Evolutionary conservation across 1,140 invertebrate species (phyloP).

Genomic region (Lucilia sericata): DNA sequence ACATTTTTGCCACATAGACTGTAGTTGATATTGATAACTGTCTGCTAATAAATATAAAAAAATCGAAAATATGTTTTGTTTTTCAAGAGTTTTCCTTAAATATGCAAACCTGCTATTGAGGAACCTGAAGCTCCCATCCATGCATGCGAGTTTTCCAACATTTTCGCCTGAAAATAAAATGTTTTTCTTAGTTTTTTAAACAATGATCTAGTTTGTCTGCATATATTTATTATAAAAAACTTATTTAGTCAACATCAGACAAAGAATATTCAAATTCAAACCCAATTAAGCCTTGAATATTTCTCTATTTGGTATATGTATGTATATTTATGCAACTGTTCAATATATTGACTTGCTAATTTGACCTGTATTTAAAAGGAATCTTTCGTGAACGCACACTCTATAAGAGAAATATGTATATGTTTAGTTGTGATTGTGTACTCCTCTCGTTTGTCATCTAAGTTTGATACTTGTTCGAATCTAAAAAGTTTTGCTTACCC

Average conservation of each 20-base stretch:
- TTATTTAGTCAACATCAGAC: too few species aligned
- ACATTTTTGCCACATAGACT: slow-evolving; percentile 95
- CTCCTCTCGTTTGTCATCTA: too few species aligned
- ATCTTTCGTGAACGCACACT: too few species aligned
- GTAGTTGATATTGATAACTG: slow-evolving; percentile 93
- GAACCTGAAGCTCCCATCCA: slow-evolving; percentile 89
- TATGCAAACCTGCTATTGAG: slow-evolving; percentile 84
- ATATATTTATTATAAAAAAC: too few species aligned
- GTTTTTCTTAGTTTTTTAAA: background rate
- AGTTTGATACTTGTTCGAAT: too few species aligned
- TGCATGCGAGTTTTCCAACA: slow-evolving; percentile 88
- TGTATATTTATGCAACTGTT: slow-evolving; percentile 22
- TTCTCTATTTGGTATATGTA: slow-evolving; percentile 1
- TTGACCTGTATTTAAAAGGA: slow-evolving; percentile 49
- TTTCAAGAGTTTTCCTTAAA: background rate
- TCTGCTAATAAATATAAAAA: slow-evolving; percentile 72
- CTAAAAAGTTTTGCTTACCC: too few species aligned
- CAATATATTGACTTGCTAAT: slow-evolving; percentile 57
- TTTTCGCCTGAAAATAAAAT: slow-evolving; percentile 80
- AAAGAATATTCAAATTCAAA: too few species aligned
- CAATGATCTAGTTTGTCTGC: too few species aligned
- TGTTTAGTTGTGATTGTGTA: too few species aligned
- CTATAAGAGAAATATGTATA: too few species aligned
- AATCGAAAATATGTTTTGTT: background rate
- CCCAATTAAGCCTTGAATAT: background rate